Conservation (phyloP, 1,140 invertebrate genomes). For the Drosophila rufa region DNA sequence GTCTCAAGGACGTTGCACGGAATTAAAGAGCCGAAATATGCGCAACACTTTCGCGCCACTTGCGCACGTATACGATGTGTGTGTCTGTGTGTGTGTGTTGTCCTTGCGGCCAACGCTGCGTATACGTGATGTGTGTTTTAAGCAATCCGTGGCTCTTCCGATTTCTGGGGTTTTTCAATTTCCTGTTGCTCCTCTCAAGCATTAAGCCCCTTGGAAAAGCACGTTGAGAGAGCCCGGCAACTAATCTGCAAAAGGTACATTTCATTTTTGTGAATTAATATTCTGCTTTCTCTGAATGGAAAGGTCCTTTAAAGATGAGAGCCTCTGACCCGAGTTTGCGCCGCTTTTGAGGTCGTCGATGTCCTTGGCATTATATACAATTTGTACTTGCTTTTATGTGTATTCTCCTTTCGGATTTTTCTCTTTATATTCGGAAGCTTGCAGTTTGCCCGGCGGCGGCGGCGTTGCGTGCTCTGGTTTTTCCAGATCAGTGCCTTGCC, state of each 20-base stretch:
- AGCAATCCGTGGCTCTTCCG: conserved; percentile 47
- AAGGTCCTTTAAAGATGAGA: conserved; percentile 27
- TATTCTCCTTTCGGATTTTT: conserved; percentile 11
- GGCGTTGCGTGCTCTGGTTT: conserved; percentile 48
- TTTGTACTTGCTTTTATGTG: conserved; percentile 46
- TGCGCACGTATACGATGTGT: conserved; percentile 26
- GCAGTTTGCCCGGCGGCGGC: conserved; percentile 31
- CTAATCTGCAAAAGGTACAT: conserved; percentile 52
- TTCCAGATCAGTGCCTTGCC: conserved; percentile 59
- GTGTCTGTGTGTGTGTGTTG: conserved; percentile 22
- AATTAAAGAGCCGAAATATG: conserved; percentile 71
- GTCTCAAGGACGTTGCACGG: conserved; percentile 71
- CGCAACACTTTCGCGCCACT: conserved; percentile 68
- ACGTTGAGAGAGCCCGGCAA: conserved; percentile 41
- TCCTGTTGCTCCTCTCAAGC: conserved; percentile 59
- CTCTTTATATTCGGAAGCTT: conserved; percentile 17
- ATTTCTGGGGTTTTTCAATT: conserved; percentile 76
- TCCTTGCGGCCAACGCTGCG: conserved; percentile 36
- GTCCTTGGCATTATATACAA: conserved; percentile 54
- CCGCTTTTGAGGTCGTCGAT: conserved; percentile 25
- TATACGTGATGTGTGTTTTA: conserved; percentile 79
- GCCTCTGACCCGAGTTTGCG: conserved; percentile 5
- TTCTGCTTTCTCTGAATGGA: conserved; percentile 8
- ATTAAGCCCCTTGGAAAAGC: conserved; percentile 49
- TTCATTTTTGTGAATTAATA: conserved; percentile 50